Evolutionary conservation across 1,140 invertebrate genomes (phyloP).

Genomic region (Papilio aristodemus): DNA sequence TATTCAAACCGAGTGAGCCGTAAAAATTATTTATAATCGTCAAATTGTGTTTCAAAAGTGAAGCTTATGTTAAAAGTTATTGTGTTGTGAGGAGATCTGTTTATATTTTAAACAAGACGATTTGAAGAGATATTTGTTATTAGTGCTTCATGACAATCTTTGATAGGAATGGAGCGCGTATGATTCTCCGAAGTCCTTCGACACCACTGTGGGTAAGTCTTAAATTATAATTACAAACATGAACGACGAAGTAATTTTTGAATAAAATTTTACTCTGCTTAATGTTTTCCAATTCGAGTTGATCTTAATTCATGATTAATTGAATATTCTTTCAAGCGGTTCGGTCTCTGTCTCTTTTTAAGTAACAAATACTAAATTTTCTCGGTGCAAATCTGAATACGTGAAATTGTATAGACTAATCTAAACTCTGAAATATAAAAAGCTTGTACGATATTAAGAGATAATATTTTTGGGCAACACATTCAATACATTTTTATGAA

Average conservation of each 20-base stretch:
- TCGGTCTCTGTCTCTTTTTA: neutral
- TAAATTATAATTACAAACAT: neutral
- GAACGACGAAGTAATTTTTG: neutral
- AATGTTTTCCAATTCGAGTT: neutral
- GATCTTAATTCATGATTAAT: neutral
- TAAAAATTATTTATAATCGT: constrained; percentile 40
- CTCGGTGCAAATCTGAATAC: neutral
- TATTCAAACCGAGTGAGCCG: constrained; percentile 50
- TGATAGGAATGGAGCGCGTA: constrained; percentile 25
- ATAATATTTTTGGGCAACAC: neutral
- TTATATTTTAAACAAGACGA: neutral
- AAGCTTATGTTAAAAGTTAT: neutral
- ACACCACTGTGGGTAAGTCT: constrained; percentile 30
- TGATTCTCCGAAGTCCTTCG: constrained; percentile 25
- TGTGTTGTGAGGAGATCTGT: neutral
- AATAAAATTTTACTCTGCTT: neutral
- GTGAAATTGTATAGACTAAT: neutral
- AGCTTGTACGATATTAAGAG: neutral
- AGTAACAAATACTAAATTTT: neutral
- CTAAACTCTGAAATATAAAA: neutral
- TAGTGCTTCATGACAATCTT: constrained; percentile 30
- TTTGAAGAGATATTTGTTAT: neutral
- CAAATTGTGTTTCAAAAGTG: constrained; percentile 8
- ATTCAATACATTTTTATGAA: constrained; percentile 16
- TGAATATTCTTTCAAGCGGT: neutral